Conservation (phyloP, 2,113 vertebrate genomes). For the Cygnus buccinator region DNA sequence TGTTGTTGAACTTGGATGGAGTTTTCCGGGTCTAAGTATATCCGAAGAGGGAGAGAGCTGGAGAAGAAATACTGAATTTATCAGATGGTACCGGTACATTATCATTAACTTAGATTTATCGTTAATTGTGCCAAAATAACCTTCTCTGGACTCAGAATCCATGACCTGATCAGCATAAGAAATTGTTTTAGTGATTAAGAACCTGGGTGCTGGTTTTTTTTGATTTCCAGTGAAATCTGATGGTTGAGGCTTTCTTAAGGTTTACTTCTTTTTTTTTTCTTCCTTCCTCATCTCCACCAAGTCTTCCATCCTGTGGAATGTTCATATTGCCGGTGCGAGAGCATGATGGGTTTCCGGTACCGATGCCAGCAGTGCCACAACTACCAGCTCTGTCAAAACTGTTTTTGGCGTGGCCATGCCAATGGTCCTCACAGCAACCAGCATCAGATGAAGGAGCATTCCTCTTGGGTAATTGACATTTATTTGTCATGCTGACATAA, state of each 20-base stretch:
- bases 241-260: not conserved
- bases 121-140: not conserved
- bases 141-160: not conserved
- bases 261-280: not conserved
- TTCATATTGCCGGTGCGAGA: constrained; percentile 94
- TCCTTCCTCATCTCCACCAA: not conserved
- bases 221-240: not conserved
- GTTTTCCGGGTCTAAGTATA: too few relatives aligned
- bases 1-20: not conserved
- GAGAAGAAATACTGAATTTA: not conserved
- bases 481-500: not conserved
- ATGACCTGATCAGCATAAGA: rapidly evolving
- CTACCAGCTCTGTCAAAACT: constrained; percentile 97
- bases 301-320: constrained; percentile 99
- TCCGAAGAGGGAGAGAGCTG: not conserved
- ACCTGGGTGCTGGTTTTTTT: not conserved
- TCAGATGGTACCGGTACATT: not conserved
- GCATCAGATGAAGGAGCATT: constrained; percentile 99
- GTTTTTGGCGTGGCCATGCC: constrained; percentile 97
- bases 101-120: rapidly evolving
- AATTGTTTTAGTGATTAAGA: not conserved
- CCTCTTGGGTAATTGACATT: constrained; percentile 88
- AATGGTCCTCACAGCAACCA: constrained; percentile 97
- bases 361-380: constrained; percentile 99
- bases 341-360: constrained; percentile 99